phyloP scores from a whole-genome alignment of 2,113 vertebrate species.

The Phalacrocorax brasilianus region DNA sequence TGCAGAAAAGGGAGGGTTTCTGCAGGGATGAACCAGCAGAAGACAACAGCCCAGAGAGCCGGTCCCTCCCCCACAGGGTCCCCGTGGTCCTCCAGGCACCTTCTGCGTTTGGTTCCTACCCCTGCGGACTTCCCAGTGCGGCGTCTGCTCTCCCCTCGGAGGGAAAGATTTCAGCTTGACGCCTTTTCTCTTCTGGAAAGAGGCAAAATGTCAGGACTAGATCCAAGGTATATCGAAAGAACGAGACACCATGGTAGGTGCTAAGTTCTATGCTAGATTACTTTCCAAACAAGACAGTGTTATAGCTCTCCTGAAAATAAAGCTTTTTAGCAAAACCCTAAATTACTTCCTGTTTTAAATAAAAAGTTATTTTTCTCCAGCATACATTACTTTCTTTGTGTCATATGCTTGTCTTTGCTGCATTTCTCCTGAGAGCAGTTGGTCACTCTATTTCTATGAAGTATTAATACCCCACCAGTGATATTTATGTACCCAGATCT shows the following conservation, averaged over 20 bases:
- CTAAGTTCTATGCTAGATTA: background rate
- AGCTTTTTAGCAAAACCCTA: background rate
- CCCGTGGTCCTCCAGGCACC: background rate
- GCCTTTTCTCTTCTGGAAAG: background rate
- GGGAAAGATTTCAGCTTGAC: background rate
- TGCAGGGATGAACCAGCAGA: background rate
- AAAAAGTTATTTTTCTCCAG: background rate
- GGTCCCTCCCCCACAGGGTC: fast-evolving
- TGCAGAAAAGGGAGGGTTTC: background rate
- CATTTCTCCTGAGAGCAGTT: conserved; percentile 39
- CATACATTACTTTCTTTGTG: conserved; percentile 16
- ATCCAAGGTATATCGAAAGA: background rate
- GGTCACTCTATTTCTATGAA: conserved; percentile 65
- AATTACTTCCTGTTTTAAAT: background rate
- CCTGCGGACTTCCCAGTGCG: background rate
- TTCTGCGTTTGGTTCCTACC: background rate
- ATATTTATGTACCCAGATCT: conserved; percentile 81
- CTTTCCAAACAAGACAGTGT: background rate
- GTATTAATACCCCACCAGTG: conserved; percentile 81
- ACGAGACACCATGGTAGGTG: background rate
- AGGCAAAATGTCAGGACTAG: background rate
- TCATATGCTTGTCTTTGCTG: conserved; percentile 25
- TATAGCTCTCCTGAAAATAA: background rate
- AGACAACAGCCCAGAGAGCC: background rate
- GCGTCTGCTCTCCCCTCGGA: background rate